Base-by-base conservation (phyloP, 2,888 invertebrate genomes). In the Harmothoe impar region DNA sequence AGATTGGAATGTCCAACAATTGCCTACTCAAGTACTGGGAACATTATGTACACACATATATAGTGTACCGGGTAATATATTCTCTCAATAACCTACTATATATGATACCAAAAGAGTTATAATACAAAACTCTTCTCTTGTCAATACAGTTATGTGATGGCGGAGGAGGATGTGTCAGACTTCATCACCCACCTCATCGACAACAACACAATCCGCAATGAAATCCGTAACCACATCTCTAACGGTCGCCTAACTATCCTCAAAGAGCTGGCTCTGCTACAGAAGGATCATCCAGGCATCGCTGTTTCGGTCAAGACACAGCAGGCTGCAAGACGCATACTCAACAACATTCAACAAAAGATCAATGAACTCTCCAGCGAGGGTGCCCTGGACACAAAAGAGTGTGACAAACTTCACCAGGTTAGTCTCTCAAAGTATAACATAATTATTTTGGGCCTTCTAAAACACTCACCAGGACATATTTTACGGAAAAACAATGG, bases 241-340 rank as follows among this genome's bases (percentile, higher is more conserved):
- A 91, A 93, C n/a, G 92, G 93, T 15, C 92, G 94, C 68, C 91
- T 95, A 77, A 94, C 94, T 52, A 94, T 95, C 62, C 94, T 95
- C 78, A 93, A 94, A 89, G 94, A 94, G 92, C 92, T 95, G 20
- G 95, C 95, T 23, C 92, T 97, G 29, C 94, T 97, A 0, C 97
- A 97, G 93, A 96, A 92, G 89, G 96, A 97, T 89, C 95, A 95
- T 91, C 95, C 95, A 17, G 95, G 95, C 33, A 97, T 97, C 0
- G 97, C 97, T 0, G 96, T 97, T 89, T 97, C 97, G 0, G 97
- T 97, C 88, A 97, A 97, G 94, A 97, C 97, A 0, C 95, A 97
- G 7, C 97, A 97, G 93, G 97, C 97, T 0, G 97, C 97, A 81
- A 96, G 97, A 0, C 96, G 97, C 23, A 97, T 97, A 0, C 95